phyloP scores from a whole-genome alignment of 2,113 vertebrate genomes.

The Barbus barbus region DNA sequence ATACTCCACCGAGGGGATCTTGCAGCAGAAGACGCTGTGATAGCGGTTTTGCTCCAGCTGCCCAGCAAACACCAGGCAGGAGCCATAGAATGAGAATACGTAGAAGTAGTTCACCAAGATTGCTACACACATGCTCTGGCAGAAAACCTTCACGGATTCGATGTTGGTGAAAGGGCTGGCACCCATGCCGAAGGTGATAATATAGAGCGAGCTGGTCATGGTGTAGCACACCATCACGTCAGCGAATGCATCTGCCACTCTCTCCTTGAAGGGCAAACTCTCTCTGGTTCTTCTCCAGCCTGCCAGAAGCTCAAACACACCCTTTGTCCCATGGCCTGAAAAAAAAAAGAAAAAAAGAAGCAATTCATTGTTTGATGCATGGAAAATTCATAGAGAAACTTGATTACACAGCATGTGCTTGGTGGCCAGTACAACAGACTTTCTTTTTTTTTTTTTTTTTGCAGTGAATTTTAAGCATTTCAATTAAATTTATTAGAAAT shows the following conservation, averaged over 20 bases:
- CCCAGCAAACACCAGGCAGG: constrained; percentile 95
- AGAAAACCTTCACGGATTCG: constrained; percentile 96
- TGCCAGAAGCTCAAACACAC: constrained; percentile 96
- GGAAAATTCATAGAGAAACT: constrained; percentile 15
- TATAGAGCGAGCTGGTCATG: constrained; percentile 96
- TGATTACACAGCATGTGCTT: too few relatives aligned
- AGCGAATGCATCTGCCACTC: constrained; percentile 94
- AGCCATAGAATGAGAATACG: constrained; percentile 97
- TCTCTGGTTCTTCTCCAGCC: constrained; percentile 97
- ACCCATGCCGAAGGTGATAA: constrained; percentile 97
- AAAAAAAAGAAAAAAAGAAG: constrained; percentile 59
- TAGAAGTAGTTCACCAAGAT: constrained; percentile 98
- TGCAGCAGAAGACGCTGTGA: constrained; percentile 98
- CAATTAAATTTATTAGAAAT: too few relatives aligned
- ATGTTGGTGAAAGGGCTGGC: constrained; percentile 98
- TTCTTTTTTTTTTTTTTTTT: not conserved
- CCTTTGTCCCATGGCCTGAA: constrained; percentile 97
- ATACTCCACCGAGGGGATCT: constrained; percentile 96
- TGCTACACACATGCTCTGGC: constrained; percentile 97
- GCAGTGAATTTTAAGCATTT: not conserved
- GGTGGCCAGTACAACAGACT: too few relatives aligned
- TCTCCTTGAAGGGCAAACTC: constrained; percentile 94
- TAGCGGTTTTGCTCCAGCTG: constrained; percentile 97
- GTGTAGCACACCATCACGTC: constrained; percentile 99
- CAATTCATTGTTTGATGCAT: constrained; percentile 29